Base-by-base conservation (phyloP, 2,113 vertebrate species). In the Tor tambroides region DNA sequence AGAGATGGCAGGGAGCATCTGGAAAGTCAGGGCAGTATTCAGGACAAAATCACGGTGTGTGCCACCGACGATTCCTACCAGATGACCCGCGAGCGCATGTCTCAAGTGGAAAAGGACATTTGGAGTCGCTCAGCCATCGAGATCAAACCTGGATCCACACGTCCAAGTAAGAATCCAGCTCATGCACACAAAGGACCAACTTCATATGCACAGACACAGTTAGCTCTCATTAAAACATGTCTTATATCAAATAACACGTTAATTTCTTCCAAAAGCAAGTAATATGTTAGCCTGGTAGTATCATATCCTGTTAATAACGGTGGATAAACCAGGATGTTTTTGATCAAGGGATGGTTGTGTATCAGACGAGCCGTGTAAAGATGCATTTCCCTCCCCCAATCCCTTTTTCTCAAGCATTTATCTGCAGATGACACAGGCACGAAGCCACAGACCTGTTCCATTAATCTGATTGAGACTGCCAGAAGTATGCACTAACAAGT, bases 11-110 rank as follows among this genome's bases (percentile, higher is more conserved):
- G 89, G 91, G 94, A 95, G 80, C 89, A 93, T 75, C 94, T 98
- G 91, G 94, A 95, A 91, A 95, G 95, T 88, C 92, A 96, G 91
- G 97, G 97, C 67, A 95, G 94, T 69, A 96, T 97, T 92, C 96
- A 93, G 91, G 95, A 95, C 91, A 96, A 96, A 91, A 96, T 97
- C 90, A 96, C 95, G 0, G 93, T 97, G 86, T 97, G 96, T 87
- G 95, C 96, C 89, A 95, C 95, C 5, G 94, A 96, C 15, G 96
- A 96, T 91, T 94, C 94, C 59, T 95, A 93, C 92, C 96, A 95
- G 92, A 92, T 91, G 38, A 95, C 93, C 26, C 92, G 90, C 69
- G 95, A 96, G 86, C 93, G 91, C 4, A 91, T 93, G 94, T 94
- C 95, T 69, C 95, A 92, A 81, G 95, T 92, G 72, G 96, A 96